Evolutionary conservation across 2,888 invertebrate species (phyloP), one percentile per base, ranked within the genome.

Genomic region (Zootermopsis nevadensis): DNA sequence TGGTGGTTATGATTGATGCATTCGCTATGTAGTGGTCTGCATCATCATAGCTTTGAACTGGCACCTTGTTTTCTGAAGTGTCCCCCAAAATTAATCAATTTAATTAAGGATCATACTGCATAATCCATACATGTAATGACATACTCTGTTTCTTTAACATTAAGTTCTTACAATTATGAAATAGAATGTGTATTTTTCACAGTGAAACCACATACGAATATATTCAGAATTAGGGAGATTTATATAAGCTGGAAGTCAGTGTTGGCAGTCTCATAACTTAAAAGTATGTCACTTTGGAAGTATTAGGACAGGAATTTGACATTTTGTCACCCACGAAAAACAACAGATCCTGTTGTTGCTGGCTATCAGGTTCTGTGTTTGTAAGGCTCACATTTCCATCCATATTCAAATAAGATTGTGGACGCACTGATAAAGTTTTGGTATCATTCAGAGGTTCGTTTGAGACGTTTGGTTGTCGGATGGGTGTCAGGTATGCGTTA

Each of bases 401-500:
- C 74, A 74, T 74, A 35, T 74, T 74, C 8, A 74, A 24, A n/a
- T 74, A 74, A 35, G 74, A 74, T 12, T 74, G 74, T 22, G 74
- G 74, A 24, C 74, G 74, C 33, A 33, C 27, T 69, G 30, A 2
- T 48, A 15, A 48, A 4, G 19, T 15, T 48, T 15, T 48, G 12
- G 48, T 48, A 1, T 4, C 3, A 48, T 48, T 48, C 48, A 48
- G 15, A 48, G 4, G 19, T 19, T 48, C 48, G 19, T 48, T 48
- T 48, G 48, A 48, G 19, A 48, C 19, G 12, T 30, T 31, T 31
- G 33, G 30, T n/a, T 79, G 53, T 19, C 53, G 80, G 69, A 83
- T 81, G 66, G 83, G 83, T 42, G 81, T 83, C 35, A 83, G 79
- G 48, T 83, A 83, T 7, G 83, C 66, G 42, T 77, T 67, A 12